Base-by-base conservation (phyloP, 2,113 vertebrate species). In the Montifringilla adamsi region DNA sequence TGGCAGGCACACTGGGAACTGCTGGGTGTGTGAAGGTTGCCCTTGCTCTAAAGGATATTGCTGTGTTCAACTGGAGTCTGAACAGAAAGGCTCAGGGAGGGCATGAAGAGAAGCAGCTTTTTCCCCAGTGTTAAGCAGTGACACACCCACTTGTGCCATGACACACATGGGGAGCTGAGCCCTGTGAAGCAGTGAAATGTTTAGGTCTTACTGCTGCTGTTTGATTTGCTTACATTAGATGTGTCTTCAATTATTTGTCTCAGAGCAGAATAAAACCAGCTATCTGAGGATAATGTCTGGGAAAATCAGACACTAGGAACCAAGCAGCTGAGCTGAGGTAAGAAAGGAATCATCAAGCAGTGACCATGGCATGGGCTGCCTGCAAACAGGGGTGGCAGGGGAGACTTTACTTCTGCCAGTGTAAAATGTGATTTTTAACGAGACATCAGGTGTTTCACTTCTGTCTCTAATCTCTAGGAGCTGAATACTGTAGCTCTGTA, bases 331-430 rank as follows among this genome's bases (percentile, higher is more conserved):
- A 52, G 47, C 46, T 69, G 84, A n/a, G 52, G 33, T 59, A 39
- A 62, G 63, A 31, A 52, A 64, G 46, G 55, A 41, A n/a, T 27
- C 12, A 4, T 2, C 2, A 24, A 28, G 35, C 44, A 77, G 46
- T 5, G 37, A 73, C 6, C 31, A 9, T 0, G 13, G 63, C 41
- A 11, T 8, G 11, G 10, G 13, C 0, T 4, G 37, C 6, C 80
- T 89, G 68, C 55, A 43, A 14, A 53, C 0, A 53, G 17, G 17
- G 27, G 21, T 24, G 52, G 35, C 3, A 8, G 20, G 58, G 37
- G 37, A 89, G 44, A 39, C 81, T 58, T 52, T 2, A 41, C 20
- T 55, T 67, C 87, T 78, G 53, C 58, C 23, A 59, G 58, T 37
- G 44, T 19, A 41, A 94, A 81, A 76, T 35, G 21, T 35, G n/a